Evolutionary conservation across 2,888 invertebrate genomes (phyloP).

Genomic region (Cryptocephalus moraei): DNA sequence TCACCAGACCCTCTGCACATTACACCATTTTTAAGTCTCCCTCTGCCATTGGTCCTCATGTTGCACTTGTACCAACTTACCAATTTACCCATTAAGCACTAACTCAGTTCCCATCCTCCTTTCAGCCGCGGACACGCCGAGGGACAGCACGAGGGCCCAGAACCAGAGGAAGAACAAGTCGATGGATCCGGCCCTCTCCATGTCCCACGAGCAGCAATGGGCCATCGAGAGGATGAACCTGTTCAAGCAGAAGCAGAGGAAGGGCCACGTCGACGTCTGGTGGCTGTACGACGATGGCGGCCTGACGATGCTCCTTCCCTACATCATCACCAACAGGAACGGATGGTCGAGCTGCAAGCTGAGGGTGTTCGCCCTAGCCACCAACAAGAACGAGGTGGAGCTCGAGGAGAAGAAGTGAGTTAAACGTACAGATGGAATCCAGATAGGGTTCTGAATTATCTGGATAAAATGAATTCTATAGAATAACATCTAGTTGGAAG

Average conservation of each 20-base stretch:
- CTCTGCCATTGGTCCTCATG: no score
- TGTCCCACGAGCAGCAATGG: constrained; percentile 36
- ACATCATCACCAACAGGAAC: constrained; percentile 71
- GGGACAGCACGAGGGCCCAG: neutral
- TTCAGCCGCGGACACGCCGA: neutral
- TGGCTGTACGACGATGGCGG: constrained; percentile 94
- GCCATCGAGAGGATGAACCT: constrained; percentile 60
- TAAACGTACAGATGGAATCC: no score
- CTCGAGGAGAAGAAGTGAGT: constrained; percentile 78
- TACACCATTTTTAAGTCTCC: no score
- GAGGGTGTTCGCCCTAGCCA: constrained; percentile 74
- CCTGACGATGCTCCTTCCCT: constrained; percentile 74
- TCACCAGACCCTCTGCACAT: no score
- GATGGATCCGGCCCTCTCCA: constrained; percentile 18
- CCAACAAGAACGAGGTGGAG: constrained; percentile 65
- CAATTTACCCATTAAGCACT: no score
- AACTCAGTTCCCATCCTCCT: no score
- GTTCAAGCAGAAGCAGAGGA: constrained; percentile 67
- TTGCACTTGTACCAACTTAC: no score
- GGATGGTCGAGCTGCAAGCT: constrained; percentile 70
- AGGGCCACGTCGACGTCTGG: constrained; percentile 86
- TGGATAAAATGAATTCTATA: no score
- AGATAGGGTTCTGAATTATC: no score
- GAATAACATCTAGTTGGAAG: no score
- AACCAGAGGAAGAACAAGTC: constrained; percentile 1